Evolutionary conservation across 2,113 vertebrate species (phyloP).

Genomic region (Nestor notabilis): DNA sequence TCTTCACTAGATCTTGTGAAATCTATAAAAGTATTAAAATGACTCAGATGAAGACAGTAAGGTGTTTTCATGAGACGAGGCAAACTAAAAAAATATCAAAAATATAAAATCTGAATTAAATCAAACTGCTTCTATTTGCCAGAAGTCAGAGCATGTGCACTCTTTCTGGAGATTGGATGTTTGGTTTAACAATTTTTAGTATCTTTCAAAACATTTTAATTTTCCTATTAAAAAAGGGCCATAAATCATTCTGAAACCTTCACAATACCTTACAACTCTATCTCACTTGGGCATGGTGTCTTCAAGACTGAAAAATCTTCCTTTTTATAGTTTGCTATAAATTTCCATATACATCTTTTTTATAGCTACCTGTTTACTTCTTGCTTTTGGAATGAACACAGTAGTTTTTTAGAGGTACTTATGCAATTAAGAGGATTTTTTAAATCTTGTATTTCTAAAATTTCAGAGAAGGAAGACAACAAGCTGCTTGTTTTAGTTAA

Average conservation of each 20-base stretch:
- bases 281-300: background rate
- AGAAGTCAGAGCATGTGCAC: background rate
- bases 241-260: background rate
- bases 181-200: background rate
- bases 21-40: background rate
- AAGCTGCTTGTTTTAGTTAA: background rate
- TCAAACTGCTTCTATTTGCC: background rate
- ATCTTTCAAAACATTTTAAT: background rate
- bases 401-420: background rate
- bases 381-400: background rate
- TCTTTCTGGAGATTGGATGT: background rate
- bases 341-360: background rate
- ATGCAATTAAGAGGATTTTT: background rate
- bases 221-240: background rate
- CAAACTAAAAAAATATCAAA: background rate
- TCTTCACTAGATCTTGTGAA: background rate
- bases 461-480: background rate
- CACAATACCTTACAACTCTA: background rate
- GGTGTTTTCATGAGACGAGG: background rate
- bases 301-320: background rate
- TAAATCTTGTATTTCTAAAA: background rate
- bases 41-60: background rate
- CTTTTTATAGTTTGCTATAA: background rate
- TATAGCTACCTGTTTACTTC: background rate
- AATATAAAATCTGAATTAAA: constrained; percentile 5